phyloP scores from a whole-genome alignment of 2,797 vertebrate genomes.

The Acipenser oxyrinchus region DNA sequence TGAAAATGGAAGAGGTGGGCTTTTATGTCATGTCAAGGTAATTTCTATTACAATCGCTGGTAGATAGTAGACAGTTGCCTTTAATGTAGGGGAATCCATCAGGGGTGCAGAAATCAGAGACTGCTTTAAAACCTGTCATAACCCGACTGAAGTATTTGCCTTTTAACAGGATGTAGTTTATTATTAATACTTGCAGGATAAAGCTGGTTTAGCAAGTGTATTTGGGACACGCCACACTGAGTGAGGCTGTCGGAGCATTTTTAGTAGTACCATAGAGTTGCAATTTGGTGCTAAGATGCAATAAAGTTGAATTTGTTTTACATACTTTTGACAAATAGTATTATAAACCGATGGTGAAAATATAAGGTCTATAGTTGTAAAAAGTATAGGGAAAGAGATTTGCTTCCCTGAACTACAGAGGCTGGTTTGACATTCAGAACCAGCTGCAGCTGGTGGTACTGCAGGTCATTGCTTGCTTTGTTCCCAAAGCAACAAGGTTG shows the following conservation, averaged over 20 bases:
- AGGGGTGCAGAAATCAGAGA: constrained; percentile 7
- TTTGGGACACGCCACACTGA: background rate
- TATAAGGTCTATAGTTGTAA: too few relatives aligned
- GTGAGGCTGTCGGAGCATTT: background rate
- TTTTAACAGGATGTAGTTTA: constrained; percentile 25
- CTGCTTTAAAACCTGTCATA: constrained; percentile 19
- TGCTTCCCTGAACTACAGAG: too few relatives aligned
- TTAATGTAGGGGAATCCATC: constrained; percentile 13
- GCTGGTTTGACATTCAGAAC: too few relatives aligned
- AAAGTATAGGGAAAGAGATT: too few relatives aligned
- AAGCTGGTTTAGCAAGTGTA: background rate
- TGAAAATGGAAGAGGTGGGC: constrained; percentile 7
- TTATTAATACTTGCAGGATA: constrained; percentile 23
- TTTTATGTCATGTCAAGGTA: constrained; percentile 25
- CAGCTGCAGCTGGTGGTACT: too few relatives aligned
- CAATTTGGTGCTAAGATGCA: too few relatives aligned
- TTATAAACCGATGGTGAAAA: too few relatives aligned
- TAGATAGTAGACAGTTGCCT: constrained; percentile 6
- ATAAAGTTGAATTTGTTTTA: too few relatives aligned
- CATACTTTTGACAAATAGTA: too few relatives aligned
- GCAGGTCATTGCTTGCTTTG: too few relatives aligned
- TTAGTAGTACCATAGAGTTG: too few relatives aligned
- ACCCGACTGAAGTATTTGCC: constrained; percentile 21
- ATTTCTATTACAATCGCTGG: constrained; percentile 32
- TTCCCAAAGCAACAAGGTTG: too few relatives aligned